Base-by-base conservation (phyloP, 2,797 vertebrate species). In the Poecilia gillii region DNA sequence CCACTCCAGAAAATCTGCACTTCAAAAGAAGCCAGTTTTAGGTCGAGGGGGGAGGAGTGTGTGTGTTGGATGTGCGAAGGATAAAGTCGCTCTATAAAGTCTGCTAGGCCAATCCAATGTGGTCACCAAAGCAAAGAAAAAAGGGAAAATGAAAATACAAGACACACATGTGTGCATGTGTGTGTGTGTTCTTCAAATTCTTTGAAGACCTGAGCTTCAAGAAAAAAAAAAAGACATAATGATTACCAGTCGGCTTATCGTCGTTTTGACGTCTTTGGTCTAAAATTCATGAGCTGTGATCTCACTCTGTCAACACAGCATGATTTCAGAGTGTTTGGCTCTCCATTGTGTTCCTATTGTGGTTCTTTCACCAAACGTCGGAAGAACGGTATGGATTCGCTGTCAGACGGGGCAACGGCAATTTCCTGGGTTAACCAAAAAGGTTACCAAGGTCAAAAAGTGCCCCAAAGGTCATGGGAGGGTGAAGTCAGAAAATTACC, bases 1-100 rank as follows among this genome's bases (percentile, higher is more conserved):
- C 87, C 92, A 91, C 90, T 92, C 82, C 85, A 87, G 87, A 92
- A 95, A 95, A 93, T 91, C 92, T 86, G 84, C 91, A 94, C 93
- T 94, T 94, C 93, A 94, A 95, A 95, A 93, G 92, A 75, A 90
- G 55, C 20, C 70, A 59, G 86, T 84, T 86, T 93, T 91, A 93
- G 83, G 91, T 43, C 55, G 76, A 53, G 76, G 43, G 75, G 74
- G 77, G 59, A 73, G 68, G 75, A 57, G 36, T 43, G 47, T 46
- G 72, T 68, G 84, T 75, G 84, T 76, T 78, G 79, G 84, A 81
- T 77, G 78, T 80, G 83, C 71, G 59, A 76, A 77, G 73, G 89
- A 87, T 85, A 71, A 84, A 91, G 90, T 88, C 86, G 74, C 82
- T 79, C 64, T 78, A 59, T 85, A 88, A 90, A 91, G 87, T 87